phyloP scores from a whole-genome alignment of 2,113 vertebrate genomes.

The rat (Rattus norvegicus) region DNA sequence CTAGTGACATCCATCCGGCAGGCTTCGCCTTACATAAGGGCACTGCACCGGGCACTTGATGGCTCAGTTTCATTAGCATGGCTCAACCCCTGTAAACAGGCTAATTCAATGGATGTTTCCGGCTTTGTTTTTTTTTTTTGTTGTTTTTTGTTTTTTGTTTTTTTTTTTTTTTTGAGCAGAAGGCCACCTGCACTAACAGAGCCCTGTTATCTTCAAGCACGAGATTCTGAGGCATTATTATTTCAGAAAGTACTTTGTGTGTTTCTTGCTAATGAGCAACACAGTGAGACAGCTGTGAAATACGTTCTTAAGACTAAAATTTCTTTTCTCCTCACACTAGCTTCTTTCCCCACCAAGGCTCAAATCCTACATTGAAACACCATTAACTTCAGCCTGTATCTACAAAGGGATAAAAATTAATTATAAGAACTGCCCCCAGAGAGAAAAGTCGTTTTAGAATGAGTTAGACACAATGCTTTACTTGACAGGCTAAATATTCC shows the following conservation, averaged over 20 bases:
- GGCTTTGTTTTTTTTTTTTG: constrained; percentile 44
- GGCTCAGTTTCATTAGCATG: constrained; percentile 3
- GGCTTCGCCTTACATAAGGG: constrained; percentile 50
- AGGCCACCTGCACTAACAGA: constrained; percentile 84
- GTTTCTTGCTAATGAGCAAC: constrained; percentile 71
- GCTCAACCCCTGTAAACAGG: constrained; percentile 20
- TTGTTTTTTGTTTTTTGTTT: not conserved
- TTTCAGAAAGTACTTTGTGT: constrained; percentile 78
- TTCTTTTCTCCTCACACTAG: constrained; percentile 44
- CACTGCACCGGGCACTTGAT: constrained; percentile 44
- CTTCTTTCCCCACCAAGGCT: constrained; percentile 43
- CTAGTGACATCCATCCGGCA: not conserved
- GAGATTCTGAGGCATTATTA: constrained; percentile 73
- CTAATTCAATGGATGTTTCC: constrained; percentile 69
- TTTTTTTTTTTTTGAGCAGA: constrained; percentile 48
- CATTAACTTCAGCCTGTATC: constrained; percentile 50
- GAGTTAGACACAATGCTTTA: constrained; percentile 6
- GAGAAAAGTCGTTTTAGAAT: constrained; percentile 49
- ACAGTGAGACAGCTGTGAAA: constrained; percentile 75
- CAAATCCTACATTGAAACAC: constrained; percentile 7
- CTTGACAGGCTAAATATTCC: not conserved
- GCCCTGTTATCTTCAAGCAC: constrained; percentile 52
- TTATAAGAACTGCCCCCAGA: not conserved
- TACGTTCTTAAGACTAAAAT: constrained; percentile 48
- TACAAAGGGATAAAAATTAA: constrained; percentile 14